Base-by-base conservation (phyloP, 2,888 invertebrate species). In the Coecobrya sp. region DNA sequence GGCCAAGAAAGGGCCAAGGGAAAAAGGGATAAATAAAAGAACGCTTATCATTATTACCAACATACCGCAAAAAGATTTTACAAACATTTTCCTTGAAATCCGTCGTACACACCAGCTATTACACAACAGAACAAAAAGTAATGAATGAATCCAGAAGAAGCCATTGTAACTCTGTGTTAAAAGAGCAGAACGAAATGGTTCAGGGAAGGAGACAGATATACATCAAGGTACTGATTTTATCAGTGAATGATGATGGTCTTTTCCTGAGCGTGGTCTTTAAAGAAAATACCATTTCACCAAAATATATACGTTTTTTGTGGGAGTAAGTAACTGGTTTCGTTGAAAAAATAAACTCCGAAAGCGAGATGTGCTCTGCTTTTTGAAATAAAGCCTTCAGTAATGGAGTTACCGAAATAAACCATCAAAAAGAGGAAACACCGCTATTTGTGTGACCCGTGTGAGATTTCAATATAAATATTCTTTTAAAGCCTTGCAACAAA, bases 171-270 rank as follows among this genome's bases (percentile, higher is more conserved):
- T 45, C 22, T 45, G 73, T 73, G n/a, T 73, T 22, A 45, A 73
- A 19, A 1, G 45, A 22, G 73, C 45, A 79, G 55, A 62, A 79
- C 62, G 49, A 81, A 30, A 45, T 30, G 65, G 49, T 52, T 62
- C 49, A 45, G 36, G n/a, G 65, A 52, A 49, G 19, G 22, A 19
- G 81, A 52, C 30, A 65, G 81, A 65, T 22, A 88, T 81, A 81
- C 49, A 81, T 88, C 65, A 81, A 65, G 49, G 13, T 36, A 52
- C 88, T 36, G 88, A 88, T 88, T 68, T 81, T 88, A 88, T 88
- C 88, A 68, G 79, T 81, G 81, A 88, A 88, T 68, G 81, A 88
- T 68, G 76, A 88, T 88, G 73, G 81, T 49, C 19, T 30, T 68
- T 65, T 79, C 30, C 62, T 52, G 16, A 45, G 5, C 27, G 22